Conservation (phyloP, 1,140 invertebrate species). For the Rhagoletis pomonella region DNA sequence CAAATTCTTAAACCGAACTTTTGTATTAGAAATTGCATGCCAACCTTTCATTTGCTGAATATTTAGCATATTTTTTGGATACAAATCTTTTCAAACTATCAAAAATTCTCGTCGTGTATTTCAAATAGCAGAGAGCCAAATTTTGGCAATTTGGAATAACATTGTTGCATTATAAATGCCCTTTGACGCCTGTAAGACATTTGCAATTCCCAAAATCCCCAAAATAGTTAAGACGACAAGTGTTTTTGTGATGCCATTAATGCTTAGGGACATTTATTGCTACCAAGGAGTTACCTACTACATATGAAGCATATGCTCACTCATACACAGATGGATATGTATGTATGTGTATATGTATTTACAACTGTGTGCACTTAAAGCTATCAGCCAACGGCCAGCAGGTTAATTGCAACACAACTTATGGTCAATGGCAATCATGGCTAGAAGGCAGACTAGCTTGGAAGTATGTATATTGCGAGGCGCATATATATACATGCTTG, state of each 20-base stretch:
- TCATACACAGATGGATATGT: background rate
- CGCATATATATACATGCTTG: background rate
- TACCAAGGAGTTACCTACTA: background rate
- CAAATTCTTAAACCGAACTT: no score
- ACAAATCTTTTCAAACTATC: no score
- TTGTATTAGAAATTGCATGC: no score
- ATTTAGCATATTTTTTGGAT: background rate
- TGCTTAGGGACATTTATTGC: constrained; percentile 14
- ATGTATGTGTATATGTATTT: background rate
- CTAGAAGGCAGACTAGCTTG: background rate
- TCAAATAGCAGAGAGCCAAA: no score
- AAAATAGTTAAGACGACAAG: constrained; percentile 46
- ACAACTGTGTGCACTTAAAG: background rate
- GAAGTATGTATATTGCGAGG: background rate
- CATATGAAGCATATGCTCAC: no score
- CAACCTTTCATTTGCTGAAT: no score
- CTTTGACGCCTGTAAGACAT: constrained; percentile 7
- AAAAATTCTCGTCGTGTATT: no score
- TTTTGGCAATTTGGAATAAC: no score
- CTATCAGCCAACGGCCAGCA: background rate
- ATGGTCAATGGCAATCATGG: constrained; percentile 37
- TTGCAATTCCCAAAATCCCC: constrained; percentile 48
- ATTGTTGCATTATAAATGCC: background rate
- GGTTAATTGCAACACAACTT: constrained; percentile 45
- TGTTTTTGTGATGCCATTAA: constrained; percentile 9